Evolutionary conservation across 2,113 vertebrate genomes (phyloP), one percentile per base, ranked within the genome.

Genomic region (Ibidorhyncha struthersii): DNA sequence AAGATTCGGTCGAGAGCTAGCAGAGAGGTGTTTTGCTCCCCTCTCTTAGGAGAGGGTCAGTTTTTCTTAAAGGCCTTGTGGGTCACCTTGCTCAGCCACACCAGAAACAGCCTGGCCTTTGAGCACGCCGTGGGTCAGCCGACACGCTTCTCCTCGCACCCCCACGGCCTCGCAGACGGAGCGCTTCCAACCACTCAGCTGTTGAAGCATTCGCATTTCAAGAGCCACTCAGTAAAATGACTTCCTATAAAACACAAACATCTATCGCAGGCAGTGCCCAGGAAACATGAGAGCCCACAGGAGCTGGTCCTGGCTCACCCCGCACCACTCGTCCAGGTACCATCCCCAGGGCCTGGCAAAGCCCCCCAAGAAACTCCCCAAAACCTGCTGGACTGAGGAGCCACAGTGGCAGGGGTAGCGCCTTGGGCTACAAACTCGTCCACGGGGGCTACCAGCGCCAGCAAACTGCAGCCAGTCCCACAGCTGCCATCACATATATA

Each of bases 151-250:
- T 73, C 16, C 59, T 50, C 2, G 4, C 17, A 36, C 15, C 58
- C 52, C 58, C 53, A 4, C 0, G 2, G 65, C 90, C 86, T 41
- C 1, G 0, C 43, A 63, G 25, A 36, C 6, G 10, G 56, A 63
- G 20, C 36, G 17, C 12, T 59, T 69, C 67, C 62, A 70, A n/a
- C 58, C 88, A 49, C 10, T 2, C n/a, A 10, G 50, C 69, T 32
- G 6, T 14, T 41, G 34, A 73, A 87, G 36, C 8, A 26, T 40
- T 80, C 3, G 0, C 38, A 25, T 81, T 82, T 69, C 56, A 82
- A 83, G 27, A 93, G 50, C 61, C 78, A 71, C 89, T 85, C 65
- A 30, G 45, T 67, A 50, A 82, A 92, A 88, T 25, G 5, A 65
- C 78, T 84, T 83, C 69, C 82, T 41, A 19, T 40, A 61, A 81